A percentile compares a stretch with the other conserved stretches of the same genome.
Conservation (phyloP, 2,888 invertebrate genomes). For the Bruchidius siliquastri region DNA sequence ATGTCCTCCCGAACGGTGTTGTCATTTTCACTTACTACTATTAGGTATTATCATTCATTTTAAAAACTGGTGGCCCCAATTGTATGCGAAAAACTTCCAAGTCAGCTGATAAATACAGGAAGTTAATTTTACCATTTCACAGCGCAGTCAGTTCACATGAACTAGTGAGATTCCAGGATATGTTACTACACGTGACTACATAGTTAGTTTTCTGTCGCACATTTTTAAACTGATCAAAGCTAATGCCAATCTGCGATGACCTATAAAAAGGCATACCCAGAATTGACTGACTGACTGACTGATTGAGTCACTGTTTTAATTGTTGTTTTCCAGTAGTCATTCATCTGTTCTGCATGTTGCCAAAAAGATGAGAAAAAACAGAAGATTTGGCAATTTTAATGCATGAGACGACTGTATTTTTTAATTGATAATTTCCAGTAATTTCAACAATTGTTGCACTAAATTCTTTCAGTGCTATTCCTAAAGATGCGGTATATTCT, state of each 20-base stretch:
- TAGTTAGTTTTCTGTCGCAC: not conserved
- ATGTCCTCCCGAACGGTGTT: conserved; percentile 16
- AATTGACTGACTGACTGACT: no score
- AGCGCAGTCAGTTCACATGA: conserved; percentile 13
- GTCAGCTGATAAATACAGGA: conserved; percentile 1
- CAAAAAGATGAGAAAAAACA: no score
- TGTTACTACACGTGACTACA: not conserved
- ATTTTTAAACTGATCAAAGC: not conserved
- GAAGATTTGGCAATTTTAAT: no score
- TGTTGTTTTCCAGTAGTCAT: no score
- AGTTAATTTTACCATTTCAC: no score
- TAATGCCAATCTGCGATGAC: not conserved
- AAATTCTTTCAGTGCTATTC: no score
- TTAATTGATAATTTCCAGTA: no score
- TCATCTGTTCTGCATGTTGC: no score
- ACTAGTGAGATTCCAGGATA: conserved; percentile 9
- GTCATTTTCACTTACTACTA: conserved; percentile 14
- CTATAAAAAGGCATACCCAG: conserved; percentile 8
- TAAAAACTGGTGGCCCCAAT: conserved; percentile 11
- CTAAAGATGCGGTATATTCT: no score
- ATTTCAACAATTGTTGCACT: no score
- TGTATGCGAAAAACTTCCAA: conserved; percentile 9
- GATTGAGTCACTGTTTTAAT: no score
- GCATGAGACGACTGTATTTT: no score
- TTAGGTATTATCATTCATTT: conserved; percentile 12